Base-by-base conservation (phyloP, 1,140 invertebrate species). In the Zaprionus lachaisei region DNA sequence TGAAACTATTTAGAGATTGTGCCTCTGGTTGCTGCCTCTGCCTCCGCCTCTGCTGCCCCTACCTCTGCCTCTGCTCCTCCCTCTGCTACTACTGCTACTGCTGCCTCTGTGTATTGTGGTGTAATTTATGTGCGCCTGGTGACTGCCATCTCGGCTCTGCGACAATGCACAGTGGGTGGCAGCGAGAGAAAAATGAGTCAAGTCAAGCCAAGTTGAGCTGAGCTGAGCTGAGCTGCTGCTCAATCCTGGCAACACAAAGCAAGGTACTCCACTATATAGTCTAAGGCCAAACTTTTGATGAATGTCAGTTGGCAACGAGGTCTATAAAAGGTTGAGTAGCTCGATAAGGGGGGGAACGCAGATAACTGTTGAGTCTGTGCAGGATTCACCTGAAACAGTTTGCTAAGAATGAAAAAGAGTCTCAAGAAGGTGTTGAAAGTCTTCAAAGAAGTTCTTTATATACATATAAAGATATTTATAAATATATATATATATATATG, bases 81-180 rank as follows among this genome's bases (percentile, higher is more conserved):
- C 37, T 47, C 17, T 67, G 24, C 22, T 67, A 17, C 22, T 67
- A 49, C 12, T 24, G 28, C 20, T 20, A 49, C 12, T 24, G 31
- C 38, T 60, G 26, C 41, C 41, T 47, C 41, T 73, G 57, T 74
- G 72, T 77, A 58, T 77, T 74, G 64, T 54, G 51, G 65, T 76
- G 72, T 76, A 79, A 79, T 77, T 79, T 76, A 79, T 79, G 73
- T 75, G 51, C 72, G 77, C 68, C 67, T 79, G 44, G 72, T 62
- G 77, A 34, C 55, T 56, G 41, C 41, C 41, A 3, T 47, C 41
- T 47, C 41, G 41, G 41, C 41, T 17, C 41, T 15, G 64, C 20
- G 49, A 61, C 57, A 54, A 62, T 69, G 57, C 72, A 54, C 51
- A 38, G 66, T 69, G 66, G 66, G 72, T 14, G 31, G 14, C 20